Conservation (phyloP, 2,113 vertebrate species). For the Podilymbus podiceps region DNA sequence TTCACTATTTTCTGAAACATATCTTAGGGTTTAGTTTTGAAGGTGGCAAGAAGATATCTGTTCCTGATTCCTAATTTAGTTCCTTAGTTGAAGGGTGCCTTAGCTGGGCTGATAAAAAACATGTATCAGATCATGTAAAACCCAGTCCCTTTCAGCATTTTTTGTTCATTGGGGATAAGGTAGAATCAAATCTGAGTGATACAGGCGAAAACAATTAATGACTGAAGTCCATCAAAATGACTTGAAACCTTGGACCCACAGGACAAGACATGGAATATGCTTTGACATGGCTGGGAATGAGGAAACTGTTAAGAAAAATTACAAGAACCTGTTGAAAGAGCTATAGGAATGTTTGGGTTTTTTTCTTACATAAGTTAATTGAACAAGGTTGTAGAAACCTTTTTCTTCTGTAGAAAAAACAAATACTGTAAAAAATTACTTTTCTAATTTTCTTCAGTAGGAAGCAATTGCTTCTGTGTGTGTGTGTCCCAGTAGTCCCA, state of each 20-base stretch:
- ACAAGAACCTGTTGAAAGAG: neutral
- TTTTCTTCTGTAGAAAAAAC: neutral
- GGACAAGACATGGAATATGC: neutral
- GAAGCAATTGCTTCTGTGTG: conserved; percentile 6
- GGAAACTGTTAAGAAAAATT: neutral
- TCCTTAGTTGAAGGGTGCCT: neutral
- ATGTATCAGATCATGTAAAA: neutral
- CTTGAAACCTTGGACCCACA: neutral
- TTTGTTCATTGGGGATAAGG: neutral
- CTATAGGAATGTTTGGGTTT: neutral
- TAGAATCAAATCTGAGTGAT: neutral
- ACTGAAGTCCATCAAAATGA: neutral
- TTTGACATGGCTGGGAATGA: neutral
- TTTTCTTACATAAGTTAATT: neutral
- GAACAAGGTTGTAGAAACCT: neutral
- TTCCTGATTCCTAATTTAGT: neutral
- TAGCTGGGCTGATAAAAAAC: neutral
- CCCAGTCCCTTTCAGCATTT: neutral
- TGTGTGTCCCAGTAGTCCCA: neutral
- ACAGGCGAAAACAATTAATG: neutral
- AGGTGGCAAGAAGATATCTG: neutral
- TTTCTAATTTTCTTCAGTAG: conserved; percentile 49
- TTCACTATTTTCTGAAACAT: neutral
- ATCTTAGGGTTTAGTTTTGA: neutral
- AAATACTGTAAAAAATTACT: neutral